A percentile compares a stretch with the other conserved stretches of the same genome.
Evolutionary conservation across 2,797 vertebrate genomes (phyloP).

Genomic region (Cygnus olor): DNA sequence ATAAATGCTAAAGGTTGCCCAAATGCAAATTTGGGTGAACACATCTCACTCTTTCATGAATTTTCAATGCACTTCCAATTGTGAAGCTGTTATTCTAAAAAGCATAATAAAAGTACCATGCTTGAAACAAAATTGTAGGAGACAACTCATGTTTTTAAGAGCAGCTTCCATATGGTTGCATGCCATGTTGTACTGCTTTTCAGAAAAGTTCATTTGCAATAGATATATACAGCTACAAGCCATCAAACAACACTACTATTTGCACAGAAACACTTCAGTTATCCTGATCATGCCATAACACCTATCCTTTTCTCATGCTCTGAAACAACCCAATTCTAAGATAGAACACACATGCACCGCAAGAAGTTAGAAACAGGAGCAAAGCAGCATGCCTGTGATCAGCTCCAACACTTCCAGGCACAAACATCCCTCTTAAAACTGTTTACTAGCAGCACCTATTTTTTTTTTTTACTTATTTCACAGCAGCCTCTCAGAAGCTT

Average conservation of each 20-base stretch:
- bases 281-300: not conserved
- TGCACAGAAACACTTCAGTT: not conserved
- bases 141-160: not conserved
- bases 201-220: not conserved
- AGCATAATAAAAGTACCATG: not conserved
- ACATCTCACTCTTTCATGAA: not conserved
- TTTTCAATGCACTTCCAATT: not conserved
- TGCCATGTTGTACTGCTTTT: not conserved
- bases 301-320: fast-evolving
- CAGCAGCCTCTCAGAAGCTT: not conserved
- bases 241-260: not conserved
- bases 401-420: not conserved
- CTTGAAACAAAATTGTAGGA: not conserved
- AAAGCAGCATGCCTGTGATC: fast-evolving
- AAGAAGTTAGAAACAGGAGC: not conserved
- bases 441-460: not conserved
- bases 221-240: not conserved
- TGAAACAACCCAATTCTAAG: not conserved
- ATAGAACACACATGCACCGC: not conserved
- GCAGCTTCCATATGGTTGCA: not conserved
- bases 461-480: not conserved
- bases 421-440: not conserved
- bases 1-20: not conserved
- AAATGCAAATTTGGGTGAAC: not conserved
- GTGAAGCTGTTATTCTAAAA: not conserved